Conservation (phyloP, 1,140 invertebrate species). For the Cyclina sinensis region DNA sequence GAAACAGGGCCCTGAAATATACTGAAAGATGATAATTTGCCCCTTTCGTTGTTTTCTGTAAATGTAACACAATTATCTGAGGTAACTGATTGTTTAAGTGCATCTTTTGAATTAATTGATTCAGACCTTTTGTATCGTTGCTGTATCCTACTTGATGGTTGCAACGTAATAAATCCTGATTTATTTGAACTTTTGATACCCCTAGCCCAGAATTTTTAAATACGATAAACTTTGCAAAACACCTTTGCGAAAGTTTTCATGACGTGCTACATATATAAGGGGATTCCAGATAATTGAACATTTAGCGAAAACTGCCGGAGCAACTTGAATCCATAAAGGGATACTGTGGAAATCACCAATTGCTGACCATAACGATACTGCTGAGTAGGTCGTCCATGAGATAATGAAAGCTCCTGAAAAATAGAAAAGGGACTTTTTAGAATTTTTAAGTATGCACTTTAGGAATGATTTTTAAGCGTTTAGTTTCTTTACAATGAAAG, state of each 20-base stretch:
- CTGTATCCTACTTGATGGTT: neutral
- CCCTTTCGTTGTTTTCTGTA: neutral
- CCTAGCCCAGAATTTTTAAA: neutral
- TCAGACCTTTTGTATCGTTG: neutral
- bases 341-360: neutral
- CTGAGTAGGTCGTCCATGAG: slow-evolving; percentile 42
- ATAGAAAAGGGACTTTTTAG: neutral
- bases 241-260: neutral
- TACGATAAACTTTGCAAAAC: neutral
- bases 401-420: slow-evolving; percentile 40
- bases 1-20: neutral
- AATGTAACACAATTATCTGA: neutral
- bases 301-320: slow-evolving; percentile 35
- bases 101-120: neutral
- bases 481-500: too few relatives aligned
- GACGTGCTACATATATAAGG: slow-evolving; percentile 27
- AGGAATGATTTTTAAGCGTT: too few relatives aligned
- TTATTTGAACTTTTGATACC: neutral
- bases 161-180: neutral
- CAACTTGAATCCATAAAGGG: neutral
- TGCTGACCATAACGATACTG: neutral
- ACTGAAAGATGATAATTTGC: neutral
- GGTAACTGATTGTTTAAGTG: neutral
- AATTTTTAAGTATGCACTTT: too few relatives aligned
- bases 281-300: slow-evolving; percentile 59